These are phyloP conservation scores for Setipinna tenuifilis DNA, from an alignment of 2,797 vertebrate genomes.

Conservation along the genomic window DNA sequence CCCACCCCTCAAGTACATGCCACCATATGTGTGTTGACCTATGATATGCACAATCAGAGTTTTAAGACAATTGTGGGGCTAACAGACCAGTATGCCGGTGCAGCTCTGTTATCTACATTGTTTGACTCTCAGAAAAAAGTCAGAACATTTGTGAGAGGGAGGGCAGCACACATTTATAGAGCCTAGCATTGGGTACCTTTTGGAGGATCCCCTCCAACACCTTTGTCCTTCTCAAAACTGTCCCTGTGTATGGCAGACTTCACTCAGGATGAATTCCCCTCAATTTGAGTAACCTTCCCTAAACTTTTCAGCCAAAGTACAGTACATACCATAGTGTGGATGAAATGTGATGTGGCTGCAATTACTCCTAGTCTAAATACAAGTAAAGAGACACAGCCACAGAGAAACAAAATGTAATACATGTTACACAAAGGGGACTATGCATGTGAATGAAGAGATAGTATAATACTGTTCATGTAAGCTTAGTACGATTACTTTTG, in stretches of 20 bases:
- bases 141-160: too few species aligned
- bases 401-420: background rate
- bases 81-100: too few species aligned
- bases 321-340: background rate
- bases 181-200: background rate
- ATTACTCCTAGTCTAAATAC: background rate
- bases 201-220: background rate
- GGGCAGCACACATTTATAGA: background rate
- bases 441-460: background rate
- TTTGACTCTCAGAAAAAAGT: too few species aligned
- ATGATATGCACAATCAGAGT: too few species aligned
- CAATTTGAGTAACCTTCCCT: background rate
- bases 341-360: constrained; percentile 23
- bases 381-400: background rate
- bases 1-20: too few species aligned
- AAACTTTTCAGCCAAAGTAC: background rate
- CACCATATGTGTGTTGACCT: too few species aligned
- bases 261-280: background rate
- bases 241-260: background rate
- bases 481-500: background rate
- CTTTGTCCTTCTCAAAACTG: background rate
- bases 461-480: background rate
- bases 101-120: too few species aligned
- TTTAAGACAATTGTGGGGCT: too few species aligned
- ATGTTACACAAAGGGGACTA: too few species aligned